Evolutionary conservation across 2,888 invertebrate genomes (phyloP), one percentile per base, ranked within the genome.

Genomic region (Tanytarsus gracilentus): DNA sequence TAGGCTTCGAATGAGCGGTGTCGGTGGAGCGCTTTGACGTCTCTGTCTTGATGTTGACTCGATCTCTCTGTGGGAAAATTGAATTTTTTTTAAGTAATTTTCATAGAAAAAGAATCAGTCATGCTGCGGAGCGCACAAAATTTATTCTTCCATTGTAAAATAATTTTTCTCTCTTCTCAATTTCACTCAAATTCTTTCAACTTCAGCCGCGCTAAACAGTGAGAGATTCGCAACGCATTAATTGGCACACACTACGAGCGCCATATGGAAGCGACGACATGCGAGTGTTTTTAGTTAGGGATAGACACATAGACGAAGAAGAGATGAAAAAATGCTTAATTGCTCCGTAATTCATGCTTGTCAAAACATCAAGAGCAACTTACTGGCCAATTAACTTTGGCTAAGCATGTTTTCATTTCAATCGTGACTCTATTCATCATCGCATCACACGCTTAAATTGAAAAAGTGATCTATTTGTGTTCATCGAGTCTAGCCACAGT

Each of bases 11-110:
- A 60, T 40, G 63, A 52, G 26, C 27, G 39, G 21, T 9, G 63
- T 18, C 25, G 65, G 64, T 23, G 66, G 66, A 50, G 66, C 67
- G 63, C 67, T 67, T 63, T 66, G 65, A 23, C 67, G 63, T 52
- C 66, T 56, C 27, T 65, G 66, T 40, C 64, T 64, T 21, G 65
- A 63, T 33, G 65, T 62, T 23, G 63, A 62, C 39, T 66, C 66
- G 39, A 66, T 56, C 63, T 67, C 66, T 62, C 67, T 67, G 44
- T 50, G 7, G 21, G 11, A n/a, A n/a, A 29, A 49, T 25, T 14
- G 14, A 49, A 14, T 26, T 49, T 26, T 49, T 49, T 27, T 49
- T 9, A 16, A 40, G 16, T 49, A 26, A 27, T 26, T 49, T 49
- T 49, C 14, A 26, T 49, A 11, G 49, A n/a, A n/a, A n/a, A n/a